Evolutionary conservation across 2,888 invertebrate genomes (phyloP), one percentile per base, ranked within the genome.

Genomic region (Ptilodon capucinus): DNA sequence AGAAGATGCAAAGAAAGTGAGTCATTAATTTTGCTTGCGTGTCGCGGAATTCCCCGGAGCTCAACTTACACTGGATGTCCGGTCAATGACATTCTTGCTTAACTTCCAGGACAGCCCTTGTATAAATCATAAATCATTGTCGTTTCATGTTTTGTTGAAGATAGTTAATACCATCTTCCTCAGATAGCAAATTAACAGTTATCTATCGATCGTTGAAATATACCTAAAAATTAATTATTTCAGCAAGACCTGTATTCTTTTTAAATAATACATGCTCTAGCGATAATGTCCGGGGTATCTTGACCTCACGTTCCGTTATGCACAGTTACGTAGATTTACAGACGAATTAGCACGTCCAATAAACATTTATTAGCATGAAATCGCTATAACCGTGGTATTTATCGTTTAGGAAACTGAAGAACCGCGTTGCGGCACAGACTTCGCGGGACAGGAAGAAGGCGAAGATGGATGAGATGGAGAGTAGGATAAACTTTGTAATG

Each of bases 361-460:
- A 40, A 23, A n/a, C 18, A 41, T 18, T 14, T 8, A 18, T 52
- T 52, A 57, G 17, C 40, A 25, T 25, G 19, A 39, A 64, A 54
- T 51, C 60, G 36, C 51, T 51, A 42, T 52, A 54, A 18, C n/a
- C 23, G 8, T 9, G 16, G 13, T 40, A 34, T 51, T 61, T 55
- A 45, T 53, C 54, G 39, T 28, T 36, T 38, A 98, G 98, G 81
- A 98, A 98, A 89, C 81, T 98, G 68, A 98, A 98, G 83, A 99
- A 99, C 81, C 93, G 99, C 61, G 98, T 99, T 19, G 99, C 99
- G 25, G 99, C 99, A 2, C 99, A 99, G 86, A 98, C 97, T 40
- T 99, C 99, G 0, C 94, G 99, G 45, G 99, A 99, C 84, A 93
- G 98, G 38, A 99, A 99, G 80, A 99, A 99, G 82, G 97, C 96